Percentiles rank a stretch among this genome's conserved stretches.
phyloP scores from a whole-genome alignment of 2,888 invertebrate species.

The Hyppa rectilinea region DNA sequence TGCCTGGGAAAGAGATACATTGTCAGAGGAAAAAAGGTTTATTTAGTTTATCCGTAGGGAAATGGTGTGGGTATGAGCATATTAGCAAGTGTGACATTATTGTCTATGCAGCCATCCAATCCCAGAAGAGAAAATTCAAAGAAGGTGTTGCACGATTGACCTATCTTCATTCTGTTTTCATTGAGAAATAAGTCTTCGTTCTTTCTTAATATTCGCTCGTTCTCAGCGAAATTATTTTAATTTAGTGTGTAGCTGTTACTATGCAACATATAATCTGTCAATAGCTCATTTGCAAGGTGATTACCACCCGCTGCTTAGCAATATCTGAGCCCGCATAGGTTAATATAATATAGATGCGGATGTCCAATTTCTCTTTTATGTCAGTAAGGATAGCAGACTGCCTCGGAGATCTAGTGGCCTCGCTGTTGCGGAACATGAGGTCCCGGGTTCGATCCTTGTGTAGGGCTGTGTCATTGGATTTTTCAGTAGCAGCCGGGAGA shows the following conservation, averaged over 20 bases:
- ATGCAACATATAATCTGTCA: slow-evolving; percentile 28
- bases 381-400: too few relatives aligned
- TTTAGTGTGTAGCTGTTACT: not conserved
- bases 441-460: too few relatives aligned
- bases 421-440: too few relatives aligned
- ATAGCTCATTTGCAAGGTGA: slow-evolving; percentile 19
- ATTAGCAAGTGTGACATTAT: not conserved
- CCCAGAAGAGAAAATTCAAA: not conserved
- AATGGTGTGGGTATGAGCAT: not conserved
- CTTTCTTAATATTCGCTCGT: not conserved
- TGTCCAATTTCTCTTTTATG: not conserved
- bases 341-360: not conserved
- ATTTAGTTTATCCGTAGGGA: too few relatives aligned
- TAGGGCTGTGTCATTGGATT: too few relatives aligned
- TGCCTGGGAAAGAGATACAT: not conserved
- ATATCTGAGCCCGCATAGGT: slow-evolving; percentile 6
- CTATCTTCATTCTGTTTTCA: not conserved
- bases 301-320: slow-evolving; percentile 36
- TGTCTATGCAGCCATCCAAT: not conserved
- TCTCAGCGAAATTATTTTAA: not conserved
- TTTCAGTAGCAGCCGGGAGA: too few relatives aligned
- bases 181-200: not conserved
- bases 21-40: not conserved
- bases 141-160: not conserved
- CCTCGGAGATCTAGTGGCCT: too few relatives aligned